Conservation (phyloP, 2,888 invertebrate genomes). For the Timandra comae region DNA sequence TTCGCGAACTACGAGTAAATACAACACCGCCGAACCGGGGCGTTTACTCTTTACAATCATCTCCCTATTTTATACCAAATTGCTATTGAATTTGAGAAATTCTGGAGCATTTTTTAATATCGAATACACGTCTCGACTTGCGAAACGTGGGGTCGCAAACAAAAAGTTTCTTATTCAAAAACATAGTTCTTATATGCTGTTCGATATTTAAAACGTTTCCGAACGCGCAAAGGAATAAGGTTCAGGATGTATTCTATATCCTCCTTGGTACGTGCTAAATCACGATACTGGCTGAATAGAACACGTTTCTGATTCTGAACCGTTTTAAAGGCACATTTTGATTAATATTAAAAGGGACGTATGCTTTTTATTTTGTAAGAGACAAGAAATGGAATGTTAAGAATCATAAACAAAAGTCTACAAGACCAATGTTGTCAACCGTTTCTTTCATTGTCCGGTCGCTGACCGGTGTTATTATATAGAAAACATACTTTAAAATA, state of each 20-base stretch:
- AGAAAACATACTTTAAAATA: no score
- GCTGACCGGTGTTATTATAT: no score
- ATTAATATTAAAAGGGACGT: constrained; percentile 17
- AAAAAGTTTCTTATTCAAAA: constrained; percentile 37
- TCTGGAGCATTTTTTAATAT: constrained; percentile 65
- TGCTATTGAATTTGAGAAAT: constrained; percentile 72
- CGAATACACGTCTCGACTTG: constrained; percentile 55
- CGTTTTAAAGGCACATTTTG: constrained; percentile 4
- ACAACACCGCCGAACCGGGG: constrained; percentile 73
- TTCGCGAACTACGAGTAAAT: constrained; percentile 58
- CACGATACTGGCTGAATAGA: constrained; percentile 50
- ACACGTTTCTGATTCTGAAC: constrained; percentile 44
- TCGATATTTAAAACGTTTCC: constrained; percentile 32
- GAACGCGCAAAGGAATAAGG: constrained; percentile 48
- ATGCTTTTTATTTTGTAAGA: constrained; percentile 14
- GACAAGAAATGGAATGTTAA: constrained; percentile 11
- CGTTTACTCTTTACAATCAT: constrained; percentile 47
- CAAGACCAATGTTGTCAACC: constrained; percentile 23
- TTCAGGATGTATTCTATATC: constrained; percentile 46
- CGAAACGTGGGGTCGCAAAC: constrained; percentile 36
- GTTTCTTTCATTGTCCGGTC: no score
- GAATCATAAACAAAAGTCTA: constrained; percentile 15
- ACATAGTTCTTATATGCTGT: constrained; percentile 21
- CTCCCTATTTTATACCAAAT: constrained; percentile 62
- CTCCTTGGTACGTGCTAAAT: constrained; percentile 37